Evolutionary conservation across 2,888 invertebrate species (phyloP).

Genomic region (Heliconius ismenius): DNA sequence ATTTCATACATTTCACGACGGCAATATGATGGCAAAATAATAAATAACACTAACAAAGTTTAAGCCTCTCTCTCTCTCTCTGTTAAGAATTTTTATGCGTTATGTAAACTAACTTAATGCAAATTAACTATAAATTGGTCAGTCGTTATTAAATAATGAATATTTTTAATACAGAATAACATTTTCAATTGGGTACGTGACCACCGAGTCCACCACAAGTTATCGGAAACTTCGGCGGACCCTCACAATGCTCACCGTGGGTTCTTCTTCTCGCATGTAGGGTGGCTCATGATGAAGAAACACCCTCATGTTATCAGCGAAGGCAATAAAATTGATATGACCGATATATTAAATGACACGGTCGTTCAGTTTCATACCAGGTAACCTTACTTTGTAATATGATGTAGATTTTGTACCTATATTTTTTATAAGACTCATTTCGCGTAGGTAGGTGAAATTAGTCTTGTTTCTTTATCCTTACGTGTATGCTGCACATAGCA

Average conservation of each 20-base stretch:
- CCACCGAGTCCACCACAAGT: constrained; percentile 89
- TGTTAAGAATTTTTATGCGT: too few relatives aligned
- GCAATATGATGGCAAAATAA: background rate
- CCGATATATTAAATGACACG: constrained; percentile 89
- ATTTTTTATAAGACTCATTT: too few relatives aligned
- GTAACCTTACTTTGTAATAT: constrained; percentile 63
- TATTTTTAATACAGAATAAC: constrained; percentile 79
- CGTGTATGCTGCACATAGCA: too few relatives aligned
- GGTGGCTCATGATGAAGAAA: constrained; percentile 95
- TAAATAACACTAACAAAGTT: too few relatives aligned
- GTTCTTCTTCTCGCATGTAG: constrained; percentile 95
- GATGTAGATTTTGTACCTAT: too few relatives aligned
- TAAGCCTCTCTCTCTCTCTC: too few relatives aligned
- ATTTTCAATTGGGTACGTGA: constrained; percentile 88
- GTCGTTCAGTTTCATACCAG: constrained; percentile 89
- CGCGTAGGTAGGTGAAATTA: too few relatives aligned
- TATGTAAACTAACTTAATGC: too few relatives aligned
- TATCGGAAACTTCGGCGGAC: constrained; percentile 89
- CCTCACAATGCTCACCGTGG: constrained; percentile 91
- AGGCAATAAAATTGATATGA: constrained; percentile 91
- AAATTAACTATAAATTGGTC: background rate
- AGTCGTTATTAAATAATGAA: background rate
- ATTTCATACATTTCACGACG: too few relatives aligned
- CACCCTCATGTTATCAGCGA: constrained; percentile 91
- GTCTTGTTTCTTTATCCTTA: too few relatives aligned